Percentiles rank a stretch among this genome's conserved stretches.
phyloP scores from a whole-genome alignment of 2,888 invertebrate genomes.

The Geophilus truncorum region DNA sequence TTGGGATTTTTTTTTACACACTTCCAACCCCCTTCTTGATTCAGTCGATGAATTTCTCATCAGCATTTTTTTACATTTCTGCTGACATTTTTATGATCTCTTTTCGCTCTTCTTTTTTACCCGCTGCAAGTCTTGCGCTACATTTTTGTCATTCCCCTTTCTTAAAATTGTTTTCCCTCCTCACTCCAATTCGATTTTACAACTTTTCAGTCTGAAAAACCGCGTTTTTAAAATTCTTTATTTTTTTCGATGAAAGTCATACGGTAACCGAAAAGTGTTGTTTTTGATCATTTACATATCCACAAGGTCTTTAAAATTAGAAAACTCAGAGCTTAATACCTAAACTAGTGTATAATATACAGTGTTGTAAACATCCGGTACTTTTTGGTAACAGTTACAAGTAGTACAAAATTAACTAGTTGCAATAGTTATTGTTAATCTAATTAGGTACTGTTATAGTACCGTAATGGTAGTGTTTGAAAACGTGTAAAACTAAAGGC shows the following conservation, averaged over 20 bases:
- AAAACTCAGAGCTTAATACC: too few species aligned
- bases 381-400: too few species aligned
- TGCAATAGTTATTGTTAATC: too few species aligned
- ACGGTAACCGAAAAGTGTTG: neutral
- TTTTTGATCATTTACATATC: too few species aligned
- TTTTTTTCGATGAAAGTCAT: neutral
- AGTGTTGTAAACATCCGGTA: too few species aligned
- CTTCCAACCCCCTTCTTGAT: neutral
- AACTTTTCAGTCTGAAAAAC: neutral
- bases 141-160: neutral
- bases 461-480: too few species aligned
- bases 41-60: slow-evolving; percentile 10
- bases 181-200: neutral
- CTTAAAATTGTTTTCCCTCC: neutral
- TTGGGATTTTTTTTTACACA: neutral
- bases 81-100: neutral
- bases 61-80: slow-evolving; percentile 10
- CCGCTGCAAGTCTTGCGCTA: neutral
- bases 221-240: neutral
- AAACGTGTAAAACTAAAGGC: too few species aligned
- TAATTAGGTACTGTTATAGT: too few species aligned
- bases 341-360: too few species aligned
- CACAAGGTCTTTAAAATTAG: too few species aligned
- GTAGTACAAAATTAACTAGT: too few species aligned
- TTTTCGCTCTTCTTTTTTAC: neutral